Conservation (phyloP, 2,888 invertebrate genomes). For the Epinotia bilunana region DNA sequence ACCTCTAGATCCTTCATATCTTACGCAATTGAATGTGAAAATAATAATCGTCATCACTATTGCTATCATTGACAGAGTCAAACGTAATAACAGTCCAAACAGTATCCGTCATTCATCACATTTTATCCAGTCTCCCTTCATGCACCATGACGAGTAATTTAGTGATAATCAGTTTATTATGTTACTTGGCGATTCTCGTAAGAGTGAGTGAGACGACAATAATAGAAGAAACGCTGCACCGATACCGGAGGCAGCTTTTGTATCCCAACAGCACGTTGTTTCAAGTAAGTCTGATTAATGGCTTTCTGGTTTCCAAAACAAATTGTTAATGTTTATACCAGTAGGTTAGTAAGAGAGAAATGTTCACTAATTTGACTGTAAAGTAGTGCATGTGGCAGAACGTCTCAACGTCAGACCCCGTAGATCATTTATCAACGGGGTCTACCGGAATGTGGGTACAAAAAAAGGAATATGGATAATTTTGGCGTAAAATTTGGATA, state of each 20-base stretch:
- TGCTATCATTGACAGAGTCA: neutral
- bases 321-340: no score
- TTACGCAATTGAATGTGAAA: neutral
- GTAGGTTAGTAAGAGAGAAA: no score
- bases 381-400: no score
- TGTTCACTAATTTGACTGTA: no score
- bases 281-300: conserved; percentile 29
- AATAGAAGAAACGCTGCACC: conserved; percentile 54
- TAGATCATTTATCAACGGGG: no score
- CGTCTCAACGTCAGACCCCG: no score
- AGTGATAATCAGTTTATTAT: conserved; percentile 33
- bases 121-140: conserved; percentile 6
- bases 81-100: conserved; percentile 16
- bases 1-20: neutral
- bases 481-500: no score
- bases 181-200: conserved; percentile 38
- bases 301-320: neutral
- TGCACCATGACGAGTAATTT: conserved; percentile 27
- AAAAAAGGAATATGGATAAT: no score
- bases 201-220: conserved; percentile 52
- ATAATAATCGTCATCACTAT: conserved; percentile 15
- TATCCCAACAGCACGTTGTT: conserved; percentile 68
- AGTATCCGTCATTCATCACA: conserved; percentile 7
- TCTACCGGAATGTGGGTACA: no score
- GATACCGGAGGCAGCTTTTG: conserved; percentile 65